Percentiles rank a stretch among this genome's conserved stretches.
phyloP scores from a whole-genome alignment of 1,140 invertebrate species.

The Drosophila paulistorum region DNA sequence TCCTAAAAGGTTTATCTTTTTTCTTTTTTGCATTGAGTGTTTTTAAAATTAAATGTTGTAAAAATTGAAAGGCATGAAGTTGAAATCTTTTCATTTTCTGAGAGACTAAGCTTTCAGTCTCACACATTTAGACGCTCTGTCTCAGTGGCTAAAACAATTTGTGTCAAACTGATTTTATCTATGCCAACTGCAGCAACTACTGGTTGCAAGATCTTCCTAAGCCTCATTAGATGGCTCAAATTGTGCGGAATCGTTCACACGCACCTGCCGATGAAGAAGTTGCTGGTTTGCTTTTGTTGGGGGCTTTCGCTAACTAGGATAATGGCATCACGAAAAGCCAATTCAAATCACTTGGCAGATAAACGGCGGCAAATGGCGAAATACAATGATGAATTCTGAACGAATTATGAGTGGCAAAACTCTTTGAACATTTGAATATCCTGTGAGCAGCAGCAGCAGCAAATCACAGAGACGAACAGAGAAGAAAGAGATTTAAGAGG shows the following conservation, averaged over 20 bases:
- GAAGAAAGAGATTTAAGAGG: neutral
- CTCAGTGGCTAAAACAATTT: constrained; percentile 7
- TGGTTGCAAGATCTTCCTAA: neutral
- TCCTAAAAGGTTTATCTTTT: too few relatives aligned
- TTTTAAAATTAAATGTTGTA: neutral
- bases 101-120: neutral
- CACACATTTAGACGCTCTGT: too few relatives aligned
- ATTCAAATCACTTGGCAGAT: constrained; percentile 27
- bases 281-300: constrained; percentile 2
- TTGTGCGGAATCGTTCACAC: constrained; percentile 37
- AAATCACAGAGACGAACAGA: neutral
- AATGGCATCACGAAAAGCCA: constrained; percentile 54
- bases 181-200: neutral
- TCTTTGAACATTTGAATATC: constrained; percentile 14
- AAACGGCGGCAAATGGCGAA: constrained; percentile 20
- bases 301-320: constrained; percentile 42
- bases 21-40: too few relatives aligned
- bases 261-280: constrained; percentile 25
- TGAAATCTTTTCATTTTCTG: neutral
- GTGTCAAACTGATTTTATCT: constrained; percentile 19
- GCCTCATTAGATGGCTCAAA: constrained; percentile 20
- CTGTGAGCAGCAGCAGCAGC: neutral
- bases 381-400: constrained; percentile 13
- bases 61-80: neutral
- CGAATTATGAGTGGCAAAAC: constrained; percentile 21